phyloP scores from a whole-genome alignment of 2,888 invertebrate genomes.

The Heliconius ismenius region DNA sequence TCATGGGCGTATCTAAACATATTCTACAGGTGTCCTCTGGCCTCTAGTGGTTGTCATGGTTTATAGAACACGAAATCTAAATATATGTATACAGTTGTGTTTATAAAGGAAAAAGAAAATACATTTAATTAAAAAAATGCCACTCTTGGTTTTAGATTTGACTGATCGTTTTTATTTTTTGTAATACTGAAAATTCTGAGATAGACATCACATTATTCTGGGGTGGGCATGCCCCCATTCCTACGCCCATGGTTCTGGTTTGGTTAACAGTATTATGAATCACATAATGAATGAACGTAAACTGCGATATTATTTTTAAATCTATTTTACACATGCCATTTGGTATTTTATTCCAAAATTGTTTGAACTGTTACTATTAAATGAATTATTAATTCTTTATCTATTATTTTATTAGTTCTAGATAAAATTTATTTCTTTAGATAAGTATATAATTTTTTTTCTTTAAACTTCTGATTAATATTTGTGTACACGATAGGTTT shows the following conservation, averaged over 20 bases:
- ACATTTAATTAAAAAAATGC: not conserved
- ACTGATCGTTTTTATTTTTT: not conserved
- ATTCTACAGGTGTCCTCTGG: not conserved
- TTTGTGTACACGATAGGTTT: slow-evolving; percentile 28
- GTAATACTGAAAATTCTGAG: not conserved
- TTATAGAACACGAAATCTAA: too few relatives aligned
- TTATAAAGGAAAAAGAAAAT: too few relatives aligned
- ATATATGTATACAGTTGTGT: too few relatives aligned
- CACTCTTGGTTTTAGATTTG: not conserved
- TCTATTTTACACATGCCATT: slow-evolving; percentile 37
- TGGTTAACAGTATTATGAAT: slow-evolving; percentile 58
- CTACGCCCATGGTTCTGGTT: slow-evolving; percentile 47
- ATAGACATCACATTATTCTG: not conserved
- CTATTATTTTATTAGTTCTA: slow-evolving; percentile 26
- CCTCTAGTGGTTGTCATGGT: not conserved
- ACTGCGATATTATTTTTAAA: slow-evolving; percentile 48
- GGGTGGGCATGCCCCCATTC: not conserved
- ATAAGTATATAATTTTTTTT: slow-evolving; percentile 8
- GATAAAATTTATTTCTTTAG: slow-evolving; percentile 29
- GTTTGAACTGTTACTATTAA: slow-evolving; percentile 38
- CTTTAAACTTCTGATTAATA: not conserved
- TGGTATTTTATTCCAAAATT: slow-evolving; percentile 60
- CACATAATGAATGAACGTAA: slow-evolving; percentile 45
- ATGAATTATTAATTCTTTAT: slow-evolving; percentile 28
- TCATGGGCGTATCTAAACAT: slow-evolving; percentile 22